Evolutionary conservation across 2,797 vertebrate genomes (phyloP), one percentile per base, ranked within the genome.

Genomic region (Oceanodroma leucorhoa): DNA sequence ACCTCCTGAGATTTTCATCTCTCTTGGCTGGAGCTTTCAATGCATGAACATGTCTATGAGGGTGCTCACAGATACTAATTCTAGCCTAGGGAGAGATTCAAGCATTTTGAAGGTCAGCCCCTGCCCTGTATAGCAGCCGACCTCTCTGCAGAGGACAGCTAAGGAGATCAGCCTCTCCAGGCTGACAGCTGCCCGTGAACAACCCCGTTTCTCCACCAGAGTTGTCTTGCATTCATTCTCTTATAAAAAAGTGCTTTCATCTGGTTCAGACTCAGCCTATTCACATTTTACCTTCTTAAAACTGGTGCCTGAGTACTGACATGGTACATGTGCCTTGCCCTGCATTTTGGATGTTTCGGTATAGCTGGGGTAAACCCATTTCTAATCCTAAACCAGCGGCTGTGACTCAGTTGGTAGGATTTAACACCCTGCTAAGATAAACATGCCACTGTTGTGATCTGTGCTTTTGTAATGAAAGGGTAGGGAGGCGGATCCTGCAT

Each of bases 371-470:
- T 69, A 83, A 93, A 83, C 11, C 29, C 40, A 10, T n/a, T 89
- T 75, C 43, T 75, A 69, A 80, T 26, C 51, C 53, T 83, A 46
- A 90, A 75, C 9, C 17, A 84, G 55, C 0, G 1, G 20, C 70
- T 53, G 51, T 93, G 90, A 94, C 61, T 80, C 69, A 70, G 34
- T 45, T 92, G 83, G 75, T 71, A 73, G 69, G 20, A 67, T 2
- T 89, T 82, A 92, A 72, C 87, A 95, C 89, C 84, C 82, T 75
- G 38, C 72, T 90, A 90, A 91, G n/a, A 93, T 84, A 95, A 97
- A 94, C 46, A 93, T 22, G 71, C 65, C 58, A 54, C 83, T 85
- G 80, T 76, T 93, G 80, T 81, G 89, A 84, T 72, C 53, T 38
- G 8, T 82, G 81, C n/a, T 93, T 83, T 77, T 89, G 24, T 91